phyloP scores from a whole-genome alignment of 2,113 vertebrate genomes.

The Bubo bubo region DNA sequence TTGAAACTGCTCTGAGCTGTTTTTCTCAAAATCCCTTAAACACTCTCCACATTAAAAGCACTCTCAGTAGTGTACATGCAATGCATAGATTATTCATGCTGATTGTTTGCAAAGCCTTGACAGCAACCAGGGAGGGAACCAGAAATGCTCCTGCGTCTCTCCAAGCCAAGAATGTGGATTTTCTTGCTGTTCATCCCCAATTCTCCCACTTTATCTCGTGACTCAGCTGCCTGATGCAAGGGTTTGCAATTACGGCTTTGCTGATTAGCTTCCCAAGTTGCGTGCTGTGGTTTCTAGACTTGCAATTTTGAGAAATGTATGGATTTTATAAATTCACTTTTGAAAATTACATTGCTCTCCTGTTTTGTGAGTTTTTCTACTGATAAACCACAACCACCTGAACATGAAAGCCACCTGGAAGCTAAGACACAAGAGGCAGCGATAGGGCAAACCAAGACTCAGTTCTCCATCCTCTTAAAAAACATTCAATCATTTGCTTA shows the following conservation, averaged over 20 bases:
- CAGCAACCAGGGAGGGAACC: neutral
- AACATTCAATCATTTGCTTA: neutral
- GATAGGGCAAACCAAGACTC: neutral
- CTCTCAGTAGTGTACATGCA: neutral
- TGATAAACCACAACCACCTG: neutral
- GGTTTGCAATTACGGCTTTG: neutral
- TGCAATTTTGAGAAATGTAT: neutral
- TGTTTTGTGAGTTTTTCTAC: neutral
- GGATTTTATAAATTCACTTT: neutral
- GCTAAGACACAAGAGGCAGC: neutral
- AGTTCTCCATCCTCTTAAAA: neutral
- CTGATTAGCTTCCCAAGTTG: neutral
- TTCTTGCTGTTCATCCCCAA: slow-evolving; percentile 36
- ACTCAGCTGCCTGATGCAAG: slow-evolving; percentile 46
- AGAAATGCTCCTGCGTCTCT: neutral
- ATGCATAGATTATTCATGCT: neutral
- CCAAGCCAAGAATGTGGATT: slow-evolving; percentile 46
- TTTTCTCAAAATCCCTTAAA: slow-evolving; percentile 22
- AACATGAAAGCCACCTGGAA: neutral
- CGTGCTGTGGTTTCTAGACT: neutral
- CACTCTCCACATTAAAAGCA: neutral
- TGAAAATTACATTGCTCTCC: neutral
- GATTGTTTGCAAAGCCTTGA: slow-evolving; percentile 18
- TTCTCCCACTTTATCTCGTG: slow-evolving; percentile 30
- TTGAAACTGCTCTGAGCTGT: neutral